Evolutionary conservation across 2,888 invertebrate species (phyloP).

Genomic region (Tillus elongatus): DNA sequence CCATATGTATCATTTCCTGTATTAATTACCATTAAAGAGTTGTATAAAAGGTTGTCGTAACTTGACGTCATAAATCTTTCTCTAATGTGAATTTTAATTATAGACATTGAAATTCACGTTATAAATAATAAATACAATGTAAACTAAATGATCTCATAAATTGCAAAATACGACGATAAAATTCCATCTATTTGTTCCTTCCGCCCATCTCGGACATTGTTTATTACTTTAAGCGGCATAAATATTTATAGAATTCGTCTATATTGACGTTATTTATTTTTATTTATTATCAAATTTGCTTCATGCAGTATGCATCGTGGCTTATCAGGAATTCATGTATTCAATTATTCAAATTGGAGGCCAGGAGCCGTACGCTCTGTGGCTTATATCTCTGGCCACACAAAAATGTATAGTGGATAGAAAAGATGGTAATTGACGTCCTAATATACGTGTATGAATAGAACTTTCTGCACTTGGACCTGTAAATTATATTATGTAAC

Average conservation of each 20-base stretch:
- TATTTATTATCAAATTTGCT: constrained; percentile 44
- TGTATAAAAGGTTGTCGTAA: too few species aligned
- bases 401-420: constrained; percentile 32
- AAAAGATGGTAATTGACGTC: constrained; percentile 37
- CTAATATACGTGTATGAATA: constrained; percentile 30
- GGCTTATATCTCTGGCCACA: too few species aligned
- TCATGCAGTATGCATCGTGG: constrained; percentile 42
- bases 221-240: constrained; percentile 37
- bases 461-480: too few species aligned
- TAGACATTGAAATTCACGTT: constrained; percentile 24
- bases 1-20: too few species aligned
- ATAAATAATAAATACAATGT: constrained; percentile 26
- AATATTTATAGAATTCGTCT: constrained; percentile 38
- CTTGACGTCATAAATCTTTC: too few species aligned
- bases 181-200: constrained; percentile 24
- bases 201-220: constrained; percentile 22
- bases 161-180: constrained; percentile 24
- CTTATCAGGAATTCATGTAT: constrained; percentile 44
- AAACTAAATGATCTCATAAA: constrained; percentile 26
- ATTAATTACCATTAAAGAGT: too few species aligned
- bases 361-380: constrained; percentile 32
- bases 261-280: constrained; percentile 42
- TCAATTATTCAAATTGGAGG: constrained; percentile 43
- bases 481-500: too few species aligned
- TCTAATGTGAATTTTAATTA: too few species aligned